Evolutionary conservation across 2,113 vertebrate species (phyloP).

Genomic region (Ictalurus punctatus): DNA sequence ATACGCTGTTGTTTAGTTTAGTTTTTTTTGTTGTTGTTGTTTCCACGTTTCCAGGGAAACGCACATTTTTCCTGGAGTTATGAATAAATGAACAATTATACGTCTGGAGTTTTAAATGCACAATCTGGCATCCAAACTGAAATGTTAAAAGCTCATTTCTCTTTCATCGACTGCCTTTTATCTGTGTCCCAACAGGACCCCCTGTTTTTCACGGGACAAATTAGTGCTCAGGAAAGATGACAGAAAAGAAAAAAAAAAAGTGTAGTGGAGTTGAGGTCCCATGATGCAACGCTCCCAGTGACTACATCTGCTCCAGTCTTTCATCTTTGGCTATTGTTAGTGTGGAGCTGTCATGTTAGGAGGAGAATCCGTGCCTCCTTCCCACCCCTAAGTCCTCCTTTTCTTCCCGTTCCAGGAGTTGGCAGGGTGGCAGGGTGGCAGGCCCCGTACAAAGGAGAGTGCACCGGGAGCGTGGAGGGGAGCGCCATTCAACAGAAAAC

Average conservation of each 20-base stretch:
- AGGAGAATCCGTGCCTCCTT: slow-evolving; percentile 86
- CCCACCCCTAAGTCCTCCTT: slow-evolving; percentile 79
- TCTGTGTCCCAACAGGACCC: slow-evolving; percentile 66
- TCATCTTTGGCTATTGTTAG: slow-evolving; percentile 95
- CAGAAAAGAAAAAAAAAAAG: slow-evolving; percentile 59
- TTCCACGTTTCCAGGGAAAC: slow-evolving; percentile 19
- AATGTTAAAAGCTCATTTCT: slow-evolving; percentile 64
- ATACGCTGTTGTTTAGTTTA: slow-evolving; percentile 18
- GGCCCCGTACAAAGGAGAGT: slow-evolving; percentile 86
- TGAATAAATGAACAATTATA: slow-evolving; percentile 53
- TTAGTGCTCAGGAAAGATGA: slow-evolving; percentile 72
- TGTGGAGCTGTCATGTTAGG: slow-evolving; percentile 96
- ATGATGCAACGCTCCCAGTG: slow-evolving; percentile 93
- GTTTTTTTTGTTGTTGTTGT: neutral
- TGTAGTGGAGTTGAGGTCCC: slow-evolving; percentile 83
- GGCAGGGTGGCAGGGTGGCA: slow-evolving; percentile 81
- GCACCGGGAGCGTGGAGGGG: slow-evolving; percentile 87
- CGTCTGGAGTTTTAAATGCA: slow-evolving; percentile 51
- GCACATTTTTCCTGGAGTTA: slow-evolving; percentile 37
- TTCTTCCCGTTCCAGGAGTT: slow-evolving; percentile 88
- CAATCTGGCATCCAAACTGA: slow-evolving; percentile 67
- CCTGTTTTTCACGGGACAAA: slow-evolving; percentile 73
- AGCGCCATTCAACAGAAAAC: slow-evolving; percentile 94
- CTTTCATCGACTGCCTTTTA: slow-evolving; percentile 68
- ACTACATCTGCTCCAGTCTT: slow-evolving; percentile 98